Evolutionary conservation across 2,113 vertebrate genomes (phyloP), one percentile per base, ranked within the genome.

Genomic region (Rousettus leschenaultii): DNA sequence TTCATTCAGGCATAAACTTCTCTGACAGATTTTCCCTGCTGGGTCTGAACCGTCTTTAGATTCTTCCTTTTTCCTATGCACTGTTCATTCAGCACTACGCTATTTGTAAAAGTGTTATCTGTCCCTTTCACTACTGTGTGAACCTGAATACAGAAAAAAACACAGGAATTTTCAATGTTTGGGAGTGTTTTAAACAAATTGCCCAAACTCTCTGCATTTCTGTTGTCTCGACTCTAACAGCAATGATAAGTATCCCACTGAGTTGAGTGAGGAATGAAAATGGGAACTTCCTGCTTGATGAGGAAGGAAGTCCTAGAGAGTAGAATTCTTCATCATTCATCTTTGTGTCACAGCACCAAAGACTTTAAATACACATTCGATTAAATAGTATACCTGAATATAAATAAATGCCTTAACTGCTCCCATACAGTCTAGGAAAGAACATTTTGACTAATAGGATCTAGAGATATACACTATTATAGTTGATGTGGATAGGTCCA

Each of bases 141-240:
- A 91, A 66, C n/a, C 48, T 71, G 12, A 68, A 77, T 83, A 33
- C 53, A 78, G 35, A 75, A 79, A 43, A 38, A 5, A 75, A 79
- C 35, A 26, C 1, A 66, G 40, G 11, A 38, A 77, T 86, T 85
- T 74, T 28, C 63, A 63, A 3, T 43, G 28, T 74, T 78, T 95
- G 18, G 71, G 11, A 33, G 9, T 83, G 6, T 66, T 59, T 74
- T 28, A 73, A 3, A 70, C 26, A 74, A 57, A 80, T 18, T 88
- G n/a, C 19, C 74, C 48, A 21, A 66, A 66, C 9, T 93, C 43
- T 66, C 48, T 75, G 13, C 3, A 16, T 80, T 93, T 95, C 61
- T 90, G 68, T n/a, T 57, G 26, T 28, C 55, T 97, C 38, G n/a
- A 9, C 28, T 97, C 40, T 94, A 92, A 70, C 2, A 86, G 28